Base-by-base conservation (phyloP, 1,140 invertebrate genomes). In the Lanistes nyassanus region DNA sequence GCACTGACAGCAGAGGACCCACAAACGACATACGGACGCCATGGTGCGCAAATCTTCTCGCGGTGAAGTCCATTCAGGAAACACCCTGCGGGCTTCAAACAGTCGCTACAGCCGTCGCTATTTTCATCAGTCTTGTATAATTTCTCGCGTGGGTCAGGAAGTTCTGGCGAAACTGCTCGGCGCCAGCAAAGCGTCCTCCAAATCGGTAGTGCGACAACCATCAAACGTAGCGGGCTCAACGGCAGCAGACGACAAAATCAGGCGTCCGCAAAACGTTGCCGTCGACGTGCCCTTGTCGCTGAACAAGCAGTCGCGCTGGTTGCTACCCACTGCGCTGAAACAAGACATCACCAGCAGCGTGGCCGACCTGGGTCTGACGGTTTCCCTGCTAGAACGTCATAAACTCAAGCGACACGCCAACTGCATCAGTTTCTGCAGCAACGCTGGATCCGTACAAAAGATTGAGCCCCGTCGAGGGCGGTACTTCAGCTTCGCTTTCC, bases 301-400 rank as follows among this genome's bases (percentile, higher is more conserved):
- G 37, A 81, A 81, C 74, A 81, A 81, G 56, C 79, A 78, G 37
- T 23, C 64, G 51, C 66, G 80, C 51, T 81, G 80, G 80, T 11
- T 37, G 29, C 71, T 81, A 5, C 78, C 80, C 0, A 51, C 74
- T 2, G 42, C 70, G 11, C 60, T 81, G 2, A 77, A 71, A 26
- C 70, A 77, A 26, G 47, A 77, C 34, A 79, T 81, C 29, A 47
- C 37, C n/a, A 72, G 47, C 21, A 23, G 67, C 42, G 67, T 74
- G 5, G 26, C 37, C 23, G 67, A 78, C 6, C 31, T 34, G 0
- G 64, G 67, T 39, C 39, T 65, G 13, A 81, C 58, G 53, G 66
- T 81, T 29, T 76, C 76, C 4, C n/a, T 81, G 29, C 39, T 78
- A 19, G 78, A 81, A 67, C 68, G 74, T 7, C 80, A 81, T 60